Percentiles rank a stretch among this genome's conserved stretches.
phyloP scores from a whole-genome alignment of 2,888 invertebrate species.

The Phlogophora meticulosa region DNA sequence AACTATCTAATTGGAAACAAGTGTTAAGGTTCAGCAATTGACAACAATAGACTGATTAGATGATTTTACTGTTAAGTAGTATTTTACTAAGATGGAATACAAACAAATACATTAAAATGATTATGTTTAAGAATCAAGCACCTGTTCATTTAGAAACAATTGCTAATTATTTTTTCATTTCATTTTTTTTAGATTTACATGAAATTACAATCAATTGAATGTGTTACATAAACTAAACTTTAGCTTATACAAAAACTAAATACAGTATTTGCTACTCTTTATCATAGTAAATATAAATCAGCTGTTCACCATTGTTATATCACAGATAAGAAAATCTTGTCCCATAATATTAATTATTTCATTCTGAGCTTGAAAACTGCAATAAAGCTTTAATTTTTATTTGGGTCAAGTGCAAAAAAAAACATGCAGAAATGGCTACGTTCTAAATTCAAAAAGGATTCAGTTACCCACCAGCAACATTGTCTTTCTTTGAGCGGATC shows the following conservation, averaged over 20 bases:
- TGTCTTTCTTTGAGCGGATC: conserved; percentile 99
- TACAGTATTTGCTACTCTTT: background rate
- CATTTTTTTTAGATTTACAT: background rate
- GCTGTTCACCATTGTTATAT: conserved; percentile 27
- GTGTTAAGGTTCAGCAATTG: background rate
- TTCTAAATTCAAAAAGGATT: conserved; percentile 31
- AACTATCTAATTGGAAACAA: background rate
- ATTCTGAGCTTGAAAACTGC: conserved; percentile 24
- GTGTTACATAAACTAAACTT: background rate
- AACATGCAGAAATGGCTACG: background rate
- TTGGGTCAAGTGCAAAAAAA: conserved; percentile 30
- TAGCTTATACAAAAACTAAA: background rate
- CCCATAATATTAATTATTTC: conserved; percentile 8
- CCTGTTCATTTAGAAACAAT: background rate
- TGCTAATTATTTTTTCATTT: background rate
- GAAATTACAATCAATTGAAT: background rate
- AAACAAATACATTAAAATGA: background rate
- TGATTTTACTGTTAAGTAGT: background rate
- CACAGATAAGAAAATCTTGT: conserved; percentile 3
- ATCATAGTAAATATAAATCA: background rate
- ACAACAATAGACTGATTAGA: background rate
- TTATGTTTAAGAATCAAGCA: conserved; percentile 1
- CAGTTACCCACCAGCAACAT: conserved; percentile 95
- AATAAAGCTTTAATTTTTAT: conserved; percentile 13
- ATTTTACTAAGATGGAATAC: background rate